Evolutionary conservation across 2,888 invertebrate genomes (phyloP).

Genomic region (Erebia epiphron): DNA sequence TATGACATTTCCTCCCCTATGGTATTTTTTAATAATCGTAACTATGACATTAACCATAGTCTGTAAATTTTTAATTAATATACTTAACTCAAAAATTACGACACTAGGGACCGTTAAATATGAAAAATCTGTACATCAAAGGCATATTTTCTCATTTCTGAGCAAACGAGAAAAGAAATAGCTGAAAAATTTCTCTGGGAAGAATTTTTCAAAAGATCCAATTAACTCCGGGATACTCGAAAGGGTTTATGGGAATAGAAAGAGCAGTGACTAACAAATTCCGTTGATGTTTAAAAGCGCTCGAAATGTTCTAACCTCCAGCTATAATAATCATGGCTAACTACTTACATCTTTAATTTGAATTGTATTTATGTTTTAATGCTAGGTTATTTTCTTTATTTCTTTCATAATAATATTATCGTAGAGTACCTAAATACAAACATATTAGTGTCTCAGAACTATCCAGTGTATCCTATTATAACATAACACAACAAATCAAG

Average conservation of each 20-base stretch:
- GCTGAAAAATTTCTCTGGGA: conserved; percentile 64
- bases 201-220: conserved; percentile 71
- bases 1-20: too few relatives aligned
- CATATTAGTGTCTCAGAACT: too few relatives aligned
- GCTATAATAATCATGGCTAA: conserved; percentile 52
- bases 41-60: background rate
- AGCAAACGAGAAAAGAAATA: conserved; percentile 60
- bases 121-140: conserved; percentile 51
- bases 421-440: too few relatives aligned
- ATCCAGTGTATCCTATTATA: too few relatives aligned
- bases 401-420: too few relatives aligned
- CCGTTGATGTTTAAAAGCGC: conserved; percentile 60
- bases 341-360: conserved; percentile 27
- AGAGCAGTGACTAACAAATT: conserved; percentile 66
- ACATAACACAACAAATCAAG: too few relatives aligned
- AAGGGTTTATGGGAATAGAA: conserved; percentile 63
- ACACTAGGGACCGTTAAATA: conserved; percentile 37
- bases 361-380: background rate
- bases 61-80: background rate
- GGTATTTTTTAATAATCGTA: background rate
- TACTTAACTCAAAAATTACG: background rate
- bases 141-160: conserved; percentile 54
- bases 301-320: conserved; percentile 53
- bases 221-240: conserved; percentile 65
- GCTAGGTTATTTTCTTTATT: background rate